phyloP scores from a whole-genome alignment of 2,113 vertebrate genomes.

The Silurus asotus region DNA sequence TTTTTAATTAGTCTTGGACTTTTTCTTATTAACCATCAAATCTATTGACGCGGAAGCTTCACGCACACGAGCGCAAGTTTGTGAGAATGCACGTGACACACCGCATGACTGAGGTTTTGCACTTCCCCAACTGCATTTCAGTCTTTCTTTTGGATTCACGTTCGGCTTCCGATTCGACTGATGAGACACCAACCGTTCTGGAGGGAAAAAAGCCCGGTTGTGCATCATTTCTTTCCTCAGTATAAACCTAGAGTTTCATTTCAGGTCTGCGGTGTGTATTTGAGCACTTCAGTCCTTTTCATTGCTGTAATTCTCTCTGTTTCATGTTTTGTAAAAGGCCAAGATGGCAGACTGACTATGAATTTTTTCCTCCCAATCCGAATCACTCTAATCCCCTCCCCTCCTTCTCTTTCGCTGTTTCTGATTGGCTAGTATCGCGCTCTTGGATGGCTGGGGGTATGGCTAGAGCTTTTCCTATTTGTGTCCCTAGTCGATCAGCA shows the following conservation, averaged over 20 bases:
- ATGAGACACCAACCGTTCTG: background rate
- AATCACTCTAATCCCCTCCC: constrained; percentile 63
- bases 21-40: too few species aligned
- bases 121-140: constrained; percentile 21
- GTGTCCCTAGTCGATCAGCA: constrained; percentile 55
- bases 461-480: constrained; percentile 84
- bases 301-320: constrained; percentile 17
- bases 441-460: constrained; percentile 99
- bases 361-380: constrained; percentile 22
- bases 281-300: background rate
- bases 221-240: background rate
- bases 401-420: constrained; percentile 83
- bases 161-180: constrained; percentile 1
- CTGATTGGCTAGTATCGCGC: constrained; percentile 90
- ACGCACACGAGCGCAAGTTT: too few species aligned
- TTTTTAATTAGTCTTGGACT: too few species aligned
- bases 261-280: background rate
- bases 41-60: too few species aligned
- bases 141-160: constrained; percentile 7
- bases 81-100: background rate
- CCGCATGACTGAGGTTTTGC: background rate
- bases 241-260: background rate
- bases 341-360: constrained; percentile 44
- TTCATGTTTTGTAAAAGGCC: constrained; percentile 7
- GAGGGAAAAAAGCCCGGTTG: background rate